These are phyloP conservation scores for Borostomias antarcticus DNA, from an alignment of 2,797 vertebrate genomes.

Conservation along the genomic window DNA sequence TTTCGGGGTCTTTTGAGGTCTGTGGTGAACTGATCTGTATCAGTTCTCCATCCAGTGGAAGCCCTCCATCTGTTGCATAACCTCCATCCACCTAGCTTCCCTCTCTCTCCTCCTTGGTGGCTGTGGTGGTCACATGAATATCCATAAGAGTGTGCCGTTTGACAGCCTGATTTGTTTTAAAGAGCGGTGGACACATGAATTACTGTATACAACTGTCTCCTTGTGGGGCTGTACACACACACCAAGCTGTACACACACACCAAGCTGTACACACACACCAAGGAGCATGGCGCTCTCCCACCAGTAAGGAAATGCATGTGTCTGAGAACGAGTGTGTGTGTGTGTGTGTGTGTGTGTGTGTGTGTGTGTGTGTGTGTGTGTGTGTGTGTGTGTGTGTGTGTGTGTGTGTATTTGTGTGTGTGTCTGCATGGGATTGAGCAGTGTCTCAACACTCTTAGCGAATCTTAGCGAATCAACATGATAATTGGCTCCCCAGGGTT, in stretches of 20 bases:
- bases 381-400: conserved; percentile 56
- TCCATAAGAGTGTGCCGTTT: conserved; percentile 27
- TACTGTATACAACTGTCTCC: not conserved
- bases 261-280: not conserved
- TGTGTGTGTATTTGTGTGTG: conserved; percentile 6
- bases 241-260: not conserved
- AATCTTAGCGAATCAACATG: conserved; percentile 45
- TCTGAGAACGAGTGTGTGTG: not conserved
- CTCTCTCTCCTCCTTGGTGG: conserved; percentile 3
- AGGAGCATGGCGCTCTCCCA: no score
- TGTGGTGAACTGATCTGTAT: conserved; percentile 21
- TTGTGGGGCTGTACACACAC: not conserved
- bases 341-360: not conserved
- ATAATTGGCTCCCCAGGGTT: no score
- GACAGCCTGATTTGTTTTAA: conserved; percentile 7
- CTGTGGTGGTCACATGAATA: not conserved
- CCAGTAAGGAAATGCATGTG: not conserved
- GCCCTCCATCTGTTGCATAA: conserved; percentile 31
- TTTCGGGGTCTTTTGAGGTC: not conserved
- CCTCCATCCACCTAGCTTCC: conserved; percentile 26
- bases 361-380: conserved; percentile 21
- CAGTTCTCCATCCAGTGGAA: conserved; percentile 35
- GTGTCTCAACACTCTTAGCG: conserved; percentile 54
- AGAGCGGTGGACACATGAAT: not conserved
- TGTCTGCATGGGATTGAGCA: conserved; percentile 15